Conservation (phyloP, 2,888 invertebrate species). For the Erpobdella octoculata region DNA sequence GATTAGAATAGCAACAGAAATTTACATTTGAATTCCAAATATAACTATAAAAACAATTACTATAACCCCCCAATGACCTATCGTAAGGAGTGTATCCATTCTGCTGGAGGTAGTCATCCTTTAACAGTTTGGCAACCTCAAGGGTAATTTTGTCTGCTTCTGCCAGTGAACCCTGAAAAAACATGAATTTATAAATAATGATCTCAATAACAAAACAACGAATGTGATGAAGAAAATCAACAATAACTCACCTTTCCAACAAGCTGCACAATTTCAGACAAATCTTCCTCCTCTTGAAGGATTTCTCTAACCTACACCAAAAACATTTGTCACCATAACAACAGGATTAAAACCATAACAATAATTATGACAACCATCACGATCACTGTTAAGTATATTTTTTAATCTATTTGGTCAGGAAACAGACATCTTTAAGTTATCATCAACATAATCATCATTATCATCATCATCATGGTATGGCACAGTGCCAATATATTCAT, state of each 20-base stretch:
- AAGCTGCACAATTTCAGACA: slow-evolving; percentile 98
- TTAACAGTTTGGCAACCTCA: slow-evolving; percentile 92
- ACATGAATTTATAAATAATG: background rate
- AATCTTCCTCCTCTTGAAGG: slow-evolving; percentile 94
- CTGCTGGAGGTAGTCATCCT: slow-evolving; percentile 98
- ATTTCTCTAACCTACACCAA: slow-evolving; percentile 69
- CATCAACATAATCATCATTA: too few relatives aligned
- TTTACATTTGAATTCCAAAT: too few relatives aligned
- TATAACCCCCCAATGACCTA: slow-evolving; percentile 41
- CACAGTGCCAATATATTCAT: too few relatives aligned
- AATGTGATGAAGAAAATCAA: background rate
- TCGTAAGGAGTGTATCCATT: slow-evolving; percentile 68
- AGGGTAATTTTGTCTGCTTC: slow-evolving; percentile 98
- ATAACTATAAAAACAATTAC: too few relatives aligned
- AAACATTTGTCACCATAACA: background rate
- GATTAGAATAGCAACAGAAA: too few relatives aligned
- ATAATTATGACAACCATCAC: too few relatives aligned
- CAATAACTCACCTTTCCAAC: slow-evolving; percentile 74
- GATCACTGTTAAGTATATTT: too few relatives aligned
- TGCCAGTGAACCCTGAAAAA: slow-evolving; percentile 76
- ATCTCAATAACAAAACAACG: background rate
- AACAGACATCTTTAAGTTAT: too few relatives aligned
- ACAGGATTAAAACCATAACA: background rate
- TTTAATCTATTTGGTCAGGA: too few relatives aligned
- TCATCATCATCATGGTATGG: too few relatives aligned